Evolutionary conservation across 1,140 invertebrate genomes (phyloP).

Genomic region (Leptopilina boulardi): DNA sequence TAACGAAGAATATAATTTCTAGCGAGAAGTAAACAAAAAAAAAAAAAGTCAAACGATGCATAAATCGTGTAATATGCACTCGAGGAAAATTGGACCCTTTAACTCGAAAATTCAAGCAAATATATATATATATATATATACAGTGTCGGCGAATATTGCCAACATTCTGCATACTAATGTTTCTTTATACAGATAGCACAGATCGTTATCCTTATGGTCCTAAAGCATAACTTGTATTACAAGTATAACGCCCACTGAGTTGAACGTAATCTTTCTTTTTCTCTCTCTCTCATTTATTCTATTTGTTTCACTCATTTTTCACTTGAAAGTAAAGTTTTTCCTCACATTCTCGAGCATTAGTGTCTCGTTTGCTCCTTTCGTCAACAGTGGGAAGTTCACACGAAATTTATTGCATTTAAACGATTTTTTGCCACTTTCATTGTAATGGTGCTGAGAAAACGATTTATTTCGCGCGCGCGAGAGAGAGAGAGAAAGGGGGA

Average conservation of each 20-base stretch:
- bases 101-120: neutral
- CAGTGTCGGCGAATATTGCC: constrained; percentile 20
- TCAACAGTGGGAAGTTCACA: neutral
- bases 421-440: neutral
- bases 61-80: neutral
- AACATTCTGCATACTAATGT: constrained; percentile 24
- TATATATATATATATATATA: neutral
- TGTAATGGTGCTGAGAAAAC: too few species aligned
- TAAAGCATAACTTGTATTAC: constrained; percentile 21
- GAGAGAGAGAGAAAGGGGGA: too few species aligned
- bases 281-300: neutral
- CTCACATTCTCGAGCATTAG: constrained; percentile 5
- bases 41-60: too few species aligned
- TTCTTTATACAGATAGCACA: constrained; percentile 5
- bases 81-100: constrained; percentile 28
- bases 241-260: constrained; percentile 19
- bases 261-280: neutral
- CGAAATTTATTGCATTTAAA: too few species aligned
- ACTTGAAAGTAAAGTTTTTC: constrained; percentile 4
- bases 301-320: neutral
- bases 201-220: constrained; percentile 15
- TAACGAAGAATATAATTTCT: too few species aligned
- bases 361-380: neutral
- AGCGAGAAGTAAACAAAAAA: too few species aligned
- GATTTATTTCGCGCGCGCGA: too few species aligned